Evolutionary conservation across 2,113 vertebrate species (phyloP).

Genomic region (Tringa solitaria): DNA sequence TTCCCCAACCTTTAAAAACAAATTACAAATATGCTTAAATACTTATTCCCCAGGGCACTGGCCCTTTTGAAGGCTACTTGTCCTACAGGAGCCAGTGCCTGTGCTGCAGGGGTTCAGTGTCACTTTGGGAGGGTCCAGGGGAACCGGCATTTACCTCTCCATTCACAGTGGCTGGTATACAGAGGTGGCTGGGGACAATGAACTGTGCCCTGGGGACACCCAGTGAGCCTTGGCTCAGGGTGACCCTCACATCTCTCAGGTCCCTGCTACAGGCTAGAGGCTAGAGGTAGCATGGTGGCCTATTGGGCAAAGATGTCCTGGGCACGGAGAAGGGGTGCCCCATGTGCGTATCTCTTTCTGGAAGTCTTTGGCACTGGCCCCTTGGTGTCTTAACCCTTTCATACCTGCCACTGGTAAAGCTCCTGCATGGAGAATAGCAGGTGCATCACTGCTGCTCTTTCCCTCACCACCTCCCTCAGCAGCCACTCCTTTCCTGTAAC

Average conservation of each 20-base stretch:
- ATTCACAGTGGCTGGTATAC: not conserved
- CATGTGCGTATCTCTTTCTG: not conserved
- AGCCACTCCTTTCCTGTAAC: not conserved
- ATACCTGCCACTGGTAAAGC: not conserved
- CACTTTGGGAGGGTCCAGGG: not conserved
- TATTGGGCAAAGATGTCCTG: not conserved
- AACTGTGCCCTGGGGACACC: not conserved
- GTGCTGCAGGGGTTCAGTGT: not conserved
- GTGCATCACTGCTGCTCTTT: not conserved
- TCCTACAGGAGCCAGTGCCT: not conserved
- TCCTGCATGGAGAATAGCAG: not conserved
- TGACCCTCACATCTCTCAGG: not conserved
- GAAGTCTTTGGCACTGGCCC: not conserved
- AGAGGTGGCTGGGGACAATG: not conserved
- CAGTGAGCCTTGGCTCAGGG: not conserved
- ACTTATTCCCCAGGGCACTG: rapidly evolving
- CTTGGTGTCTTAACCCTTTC: not conserved
- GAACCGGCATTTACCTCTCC: not conserved
- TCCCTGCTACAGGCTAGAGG: not conserved
- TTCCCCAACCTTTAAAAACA: not conserved
- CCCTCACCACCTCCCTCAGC: not conserved
- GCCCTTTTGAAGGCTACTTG: not conserved
- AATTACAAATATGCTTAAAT: not conserved
- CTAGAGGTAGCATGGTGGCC: not conserved
- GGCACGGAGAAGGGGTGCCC: not conserved